Evolutionary conservation across 1,140 invertebrate species (phyloP).

Genomic region (Drosophila hydei): DNA sequence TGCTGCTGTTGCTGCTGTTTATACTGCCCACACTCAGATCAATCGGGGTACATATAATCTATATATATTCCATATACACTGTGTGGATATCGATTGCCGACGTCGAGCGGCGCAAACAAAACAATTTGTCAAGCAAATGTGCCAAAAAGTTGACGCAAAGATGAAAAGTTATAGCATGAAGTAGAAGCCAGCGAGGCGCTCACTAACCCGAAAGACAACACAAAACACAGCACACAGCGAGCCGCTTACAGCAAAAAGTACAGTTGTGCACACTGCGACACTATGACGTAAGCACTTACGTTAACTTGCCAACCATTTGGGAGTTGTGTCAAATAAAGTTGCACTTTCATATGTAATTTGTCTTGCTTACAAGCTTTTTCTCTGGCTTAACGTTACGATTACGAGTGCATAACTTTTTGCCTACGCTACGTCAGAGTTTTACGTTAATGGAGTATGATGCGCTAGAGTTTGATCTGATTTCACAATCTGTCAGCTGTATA

Average conservation of each 20-base stretch:
- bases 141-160: conserved; percentile 77
- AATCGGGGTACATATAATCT: conserved; percentile 13
- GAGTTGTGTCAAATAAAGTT: conserved; percentile 33
- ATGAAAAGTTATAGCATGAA: conserved; percentile 65
- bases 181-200: conserved; percentile 23
- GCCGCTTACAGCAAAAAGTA: conserved; percentile 36
- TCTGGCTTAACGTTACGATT: not conserved
- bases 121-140: conserved; percentile 81
- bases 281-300: conserved; percentile 49
- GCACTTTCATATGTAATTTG: conserved; percentile 38
- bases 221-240: no score
- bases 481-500: not conserved
- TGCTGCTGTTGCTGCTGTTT: conserved; percentile 38
- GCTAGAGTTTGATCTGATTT: not conserved
- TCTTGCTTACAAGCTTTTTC: conserved; percentile 10
- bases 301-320: conserved; percentile 41
- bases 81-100: conserved; percentile 70
- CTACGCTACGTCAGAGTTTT: conserved; percentile 1
- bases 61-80: conserved; percentile 16
- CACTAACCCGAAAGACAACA: conserved; percentile 26
- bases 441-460: not conserved
- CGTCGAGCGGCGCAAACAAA: conserved; percentile 67
- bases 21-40: conserved; percentile 17
- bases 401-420: not conserved
- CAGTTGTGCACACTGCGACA: conserved; percentile 56